phyloP scores from a whole-genome alignment of 2,888 invertebrate species.

The Napeogenes inachia region DNA sequence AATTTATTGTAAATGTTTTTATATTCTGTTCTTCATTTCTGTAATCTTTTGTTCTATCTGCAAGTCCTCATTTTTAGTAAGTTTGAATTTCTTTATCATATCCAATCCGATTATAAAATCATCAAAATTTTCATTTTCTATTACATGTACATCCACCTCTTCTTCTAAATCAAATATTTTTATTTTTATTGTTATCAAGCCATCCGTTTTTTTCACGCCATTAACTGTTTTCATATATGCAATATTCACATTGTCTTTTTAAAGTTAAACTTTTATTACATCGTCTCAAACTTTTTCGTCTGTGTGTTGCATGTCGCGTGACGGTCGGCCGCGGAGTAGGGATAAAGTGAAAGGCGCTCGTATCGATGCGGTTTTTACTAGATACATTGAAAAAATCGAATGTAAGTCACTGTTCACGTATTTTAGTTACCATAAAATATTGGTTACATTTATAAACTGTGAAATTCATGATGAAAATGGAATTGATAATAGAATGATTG shows the following conservation, averaged over 20 bases:
- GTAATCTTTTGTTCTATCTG: conserved; percentile 16
- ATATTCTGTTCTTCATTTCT: conserved; percentile 10
- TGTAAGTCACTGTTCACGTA: too few species aligned
- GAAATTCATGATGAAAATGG: too few species aligned
- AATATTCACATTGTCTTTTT: conserved; percentile 16
- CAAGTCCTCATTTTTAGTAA: conserved; percentile 19
- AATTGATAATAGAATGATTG: too few species aligned
- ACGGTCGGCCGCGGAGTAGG: too few species aligned
- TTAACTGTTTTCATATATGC: conserved; percentile 26
- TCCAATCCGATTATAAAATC: conserved; percentile 17
- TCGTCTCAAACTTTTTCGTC: too few species aligned
- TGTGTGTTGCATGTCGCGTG: too few species aligned
- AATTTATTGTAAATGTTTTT: conserved; percentile 13
- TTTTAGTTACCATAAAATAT: too few species aligned
- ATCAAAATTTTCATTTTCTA: conserved; percentile 19
- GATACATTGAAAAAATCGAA: too few species aligned
- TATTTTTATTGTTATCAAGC: conserved; percentile 19
- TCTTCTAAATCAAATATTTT: conserved; percentile 17
- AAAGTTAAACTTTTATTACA: conserved; percentile 19
- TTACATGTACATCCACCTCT: conserved; percentile 16
- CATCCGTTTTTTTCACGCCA: conserved; percentile 23
- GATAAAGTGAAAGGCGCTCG: too few species aligned
- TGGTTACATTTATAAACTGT: too few species aligned
- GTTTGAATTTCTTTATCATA: conserved; percentile 2
- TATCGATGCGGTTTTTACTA: too few species aligned